Evolutionary conservation across 2,888 invertebrate genomes (phyloP).

Genomic region (Dichetophora obliterata): DNA sequence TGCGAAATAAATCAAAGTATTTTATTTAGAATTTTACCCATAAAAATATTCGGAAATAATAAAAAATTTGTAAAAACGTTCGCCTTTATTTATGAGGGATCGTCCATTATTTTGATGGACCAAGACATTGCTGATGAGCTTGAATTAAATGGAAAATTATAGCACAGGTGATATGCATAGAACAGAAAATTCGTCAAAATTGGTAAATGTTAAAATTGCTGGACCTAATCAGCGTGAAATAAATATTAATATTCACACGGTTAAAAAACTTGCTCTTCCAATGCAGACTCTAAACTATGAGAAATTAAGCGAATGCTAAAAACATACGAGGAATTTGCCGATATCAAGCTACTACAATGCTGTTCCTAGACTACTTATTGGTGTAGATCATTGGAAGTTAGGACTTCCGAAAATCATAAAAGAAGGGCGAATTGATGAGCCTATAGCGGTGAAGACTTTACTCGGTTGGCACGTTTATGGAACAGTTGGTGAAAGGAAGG

Average conservation of each 20-base stretch:
- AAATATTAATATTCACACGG: not conserved
- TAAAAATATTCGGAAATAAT: not conserved
- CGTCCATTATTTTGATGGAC: not conserved
- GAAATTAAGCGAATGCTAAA: not conserved
- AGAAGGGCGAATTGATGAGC: slow-evolving; percentile 33
- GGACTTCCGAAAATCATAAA: slow-evolving; percentile 29
- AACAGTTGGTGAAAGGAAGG: not conserved
- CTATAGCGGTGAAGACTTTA: slow-evolving; percentile 35
- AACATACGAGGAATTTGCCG: slow-evolving; percentile 32
- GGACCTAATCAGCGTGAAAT: not conserved
- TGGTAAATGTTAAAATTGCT: not conserved
- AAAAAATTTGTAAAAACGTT: not conserved
- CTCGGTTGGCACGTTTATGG: slow-evolving; percentile 41
- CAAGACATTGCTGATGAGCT: not conserved
- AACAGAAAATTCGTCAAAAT: slow-evolving; percentile 7
- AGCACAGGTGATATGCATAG: slow-evolving; percentile 27
- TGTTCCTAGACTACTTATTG: slow-evolving; percentile 33
- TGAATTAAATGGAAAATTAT: not conserved
- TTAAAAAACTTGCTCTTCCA: not conserved
- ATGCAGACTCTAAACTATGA: not conserved
- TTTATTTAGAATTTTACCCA: not conserved
- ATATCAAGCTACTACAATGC: slow-evolving; percentile 29
- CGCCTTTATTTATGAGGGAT: not conserved
- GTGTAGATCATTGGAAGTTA: slow-evolving; percentile 36
- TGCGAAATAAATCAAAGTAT: not conserved